Evolutionary conservation across 2,888 invertebrate genomes (phyloP).

Genomic region (Mechanitis messenoides): DNA sequence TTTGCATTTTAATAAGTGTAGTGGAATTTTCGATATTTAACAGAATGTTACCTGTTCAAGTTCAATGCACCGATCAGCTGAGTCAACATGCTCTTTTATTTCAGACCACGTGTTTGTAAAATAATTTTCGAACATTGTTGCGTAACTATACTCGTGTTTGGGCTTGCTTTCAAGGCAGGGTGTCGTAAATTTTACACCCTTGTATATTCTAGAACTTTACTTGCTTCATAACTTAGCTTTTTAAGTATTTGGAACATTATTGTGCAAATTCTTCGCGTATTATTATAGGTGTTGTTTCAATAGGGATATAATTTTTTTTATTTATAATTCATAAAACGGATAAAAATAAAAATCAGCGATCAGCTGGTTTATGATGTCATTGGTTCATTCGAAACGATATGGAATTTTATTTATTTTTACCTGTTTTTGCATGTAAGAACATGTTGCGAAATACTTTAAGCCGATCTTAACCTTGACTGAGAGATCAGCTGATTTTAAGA

Average conservation of each 20-base stretch:
- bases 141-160: slow-evolving; percentile 47
- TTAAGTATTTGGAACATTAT: neutral
- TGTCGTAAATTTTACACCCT: neutral
- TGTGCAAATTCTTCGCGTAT: no score
- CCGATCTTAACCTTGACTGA: slow-evolving; percentile 51
- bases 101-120: slow-evolving; percentile 41
- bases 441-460: slow-evolving; percentile 48
- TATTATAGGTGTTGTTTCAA: neutral
- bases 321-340: no score
- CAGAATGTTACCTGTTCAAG: slow-evolving; percentile 50
- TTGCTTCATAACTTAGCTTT: neutral
- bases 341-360: slow-evolving; percentile 31
- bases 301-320: neutral
- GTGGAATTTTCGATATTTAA: slow-evolving; percentile 37
- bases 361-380: slow-evolving; percentile 52
- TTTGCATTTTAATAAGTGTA: slow-evolving; percentile 33
- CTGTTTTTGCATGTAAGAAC: slow-evolving; percentile 34
- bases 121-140: slow-evolving; percentile 54
- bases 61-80: slow-evolving; percentile 68
- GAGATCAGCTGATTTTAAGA: slow-evolving; percentile 56
- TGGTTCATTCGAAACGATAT: slow-evolving; percentile 37
- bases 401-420: slow-evolving; percentile 30
- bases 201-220: neutral
- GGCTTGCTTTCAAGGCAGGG: slow-evolving; percentile 34
- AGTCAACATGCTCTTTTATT: slow-evolving; percentile 53